Evolutionary conservation across 2,113 vertebrate genomes (phyloP).

Genomic region (Paratilapia polleni): DNA sequence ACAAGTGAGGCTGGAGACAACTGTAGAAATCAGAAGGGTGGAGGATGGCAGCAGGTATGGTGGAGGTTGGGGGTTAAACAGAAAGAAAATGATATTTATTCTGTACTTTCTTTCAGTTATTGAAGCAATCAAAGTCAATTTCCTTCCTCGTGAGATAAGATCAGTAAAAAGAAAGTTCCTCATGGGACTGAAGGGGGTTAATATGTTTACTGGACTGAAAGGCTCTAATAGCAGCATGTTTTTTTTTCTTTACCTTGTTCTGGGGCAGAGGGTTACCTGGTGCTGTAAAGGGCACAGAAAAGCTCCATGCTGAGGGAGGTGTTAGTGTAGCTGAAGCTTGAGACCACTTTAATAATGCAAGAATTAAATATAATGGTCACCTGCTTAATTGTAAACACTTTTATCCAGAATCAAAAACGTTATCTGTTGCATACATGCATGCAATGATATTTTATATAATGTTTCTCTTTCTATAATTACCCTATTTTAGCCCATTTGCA

Average conservation of each 20-base stretch:
- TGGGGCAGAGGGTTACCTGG: constrained; percentile 32
- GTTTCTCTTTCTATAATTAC: no score
- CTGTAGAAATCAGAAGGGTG: background rate
- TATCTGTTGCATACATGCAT: no score
- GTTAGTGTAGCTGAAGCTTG: background rate
- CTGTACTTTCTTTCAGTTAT: constrained; percentile 82
- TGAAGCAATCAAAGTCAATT: constrained; percentile 90
- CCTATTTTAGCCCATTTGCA: background rate
- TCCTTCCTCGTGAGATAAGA: constrained; percentile 87
- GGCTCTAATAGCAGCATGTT: background rate
- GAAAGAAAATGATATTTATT: constrained; percentile 78
- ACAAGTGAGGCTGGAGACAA: background rate
- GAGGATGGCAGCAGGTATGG: background rate
- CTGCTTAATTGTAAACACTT: background rate
- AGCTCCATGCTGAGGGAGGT: constrained; percentile 15
- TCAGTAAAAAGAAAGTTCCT: constrained; percentile 80
- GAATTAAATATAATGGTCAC: background rate
- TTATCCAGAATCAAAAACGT: background rate
- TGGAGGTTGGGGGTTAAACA: constrained; percentile 25
- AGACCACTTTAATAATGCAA: background rate
- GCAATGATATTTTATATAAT: no score
- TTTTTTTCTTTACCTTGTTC: constrained; percentile 34
- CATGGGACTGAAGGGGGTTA: constrained; percentile 40
- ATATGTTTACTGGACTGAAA: constrained; percentile 29
- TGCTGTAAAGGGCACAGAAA: constrained; percentile 31